These are phyloP conservation scores for Microctonus hyperodae DNA, from an alignment of 2,888 invertebrate genomes.

Conservation along the genomic window DNA sequence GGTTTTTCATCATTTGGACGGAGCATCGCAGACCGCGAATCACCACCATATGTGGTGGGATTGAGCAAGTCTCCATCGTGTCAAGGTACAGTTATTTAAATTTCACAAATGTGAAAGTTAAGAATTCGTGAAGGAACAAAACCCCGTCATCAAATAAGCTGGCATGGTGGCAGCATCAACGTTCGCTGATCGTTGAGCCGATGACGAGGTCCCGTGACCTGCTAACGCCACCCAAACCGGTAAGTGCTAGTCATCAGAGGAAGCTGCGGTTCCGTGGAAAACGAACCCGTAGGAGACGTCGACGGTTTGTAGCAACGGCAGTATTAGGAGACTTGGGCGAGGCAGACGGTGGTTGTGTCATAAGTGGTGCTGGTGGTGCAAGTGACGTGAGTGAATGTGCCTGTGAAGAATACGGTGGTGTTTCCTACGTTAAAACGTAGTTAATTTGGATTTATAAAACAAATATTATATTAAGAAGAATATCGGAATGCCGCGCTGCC, in stretches of 20 bases:
- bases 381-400: constrained; percentile 25
- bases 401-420: constrained; percentile 21
- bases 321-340: constrained; percentile 42
- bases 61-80: neutral
- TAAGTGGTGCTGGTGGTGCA: constrained; percentile 26
- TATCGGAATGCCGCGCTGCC: constrained; percentile 89
- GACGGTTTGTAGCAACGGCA: constrained; percentile 42
- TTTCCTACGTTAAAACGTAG: neutral
- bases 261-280: constrained; percentile 47
- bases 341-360: constrained; percentile 22
- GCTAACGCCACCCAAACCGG: constrained; percentile 45
- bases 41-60: neutral
- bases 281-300: constrained; percentile 45
- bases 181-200: constrained; percentile 44
- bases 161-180: constrained; percentile 40
- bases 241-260: constrained; percentile 44
- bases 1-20: constrained; percentile 3
- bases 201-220: constrained; percentile 46
- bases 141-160: constrained; percentile 23
- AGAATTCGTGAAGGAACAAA: neutral
- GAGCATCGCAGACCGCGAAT: neutral
- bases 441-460: neutral
- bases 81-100: neutral
- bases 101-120: neutral
- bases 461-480: constrained; percentile 6